Base-by-base conservation (phyloP, 2,888 invertebrate genomes). In the Thecophora atra region DNA sequence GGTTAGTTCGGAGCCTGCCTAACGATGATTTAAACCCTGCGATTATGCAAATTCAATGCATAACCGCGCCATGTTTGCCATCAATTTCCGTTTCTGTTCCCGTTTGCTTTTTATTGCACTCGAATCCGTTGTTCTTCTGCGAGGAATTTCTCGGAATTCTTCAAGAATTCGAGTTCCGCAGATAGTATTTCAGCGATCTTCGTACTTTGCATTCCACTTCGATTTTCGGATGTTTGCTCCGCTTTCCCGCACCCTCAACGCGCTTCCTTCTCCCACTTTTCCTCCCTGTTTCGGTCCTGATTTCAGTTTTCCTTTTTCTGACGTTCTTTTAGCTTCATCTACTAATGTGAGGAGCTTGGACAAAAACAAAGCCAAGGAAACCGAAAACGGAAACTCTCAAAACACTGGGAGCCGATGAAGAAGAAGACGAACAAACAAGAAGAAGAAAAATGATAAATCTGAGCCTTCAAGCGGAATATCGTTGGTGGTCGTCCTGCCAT, bases 21-120 rank as follows among this genome's bases (percentile, higher is more conserved):
- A 70, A 63, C 62, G 70, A 70, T 62, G 70, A 70, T 70, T 70
- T 70, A 70, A 62, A 70, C 47, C 63, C 63, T 70, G 30, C 63
- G 62, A 70, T 70, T 70, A 70, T 70, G 70, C 21, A 70, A 62
- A 63, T 63, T 70, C 70, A 70, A 70, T 70, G 70, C 70, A 70
- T 70, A 70, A 63, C 63, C 63, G 63, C 70, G 63, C 70, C 63
- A 70, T 70, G 70, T 70, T 70, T 70, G 70, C 63, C 70, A 70
- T 70, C 70, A 70, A 70, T 70, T 70, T 70, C 70, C 70, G 70
- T 63, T 70, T 70, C 70, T 63, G 63, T 70, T 70, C 51, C 70
- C 70, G 51, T 62, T 54, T 47, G 64, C 47, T 58, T 28, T 58
- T 58, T 28, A 24, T 58, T 28, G 58, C 26, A 28, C 24, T 58